These are phyloP conservation scores for Dynastes tityus DNA, from an alignment of 2,888 invertebrate species.

Conservation along the genomic window DNA sequence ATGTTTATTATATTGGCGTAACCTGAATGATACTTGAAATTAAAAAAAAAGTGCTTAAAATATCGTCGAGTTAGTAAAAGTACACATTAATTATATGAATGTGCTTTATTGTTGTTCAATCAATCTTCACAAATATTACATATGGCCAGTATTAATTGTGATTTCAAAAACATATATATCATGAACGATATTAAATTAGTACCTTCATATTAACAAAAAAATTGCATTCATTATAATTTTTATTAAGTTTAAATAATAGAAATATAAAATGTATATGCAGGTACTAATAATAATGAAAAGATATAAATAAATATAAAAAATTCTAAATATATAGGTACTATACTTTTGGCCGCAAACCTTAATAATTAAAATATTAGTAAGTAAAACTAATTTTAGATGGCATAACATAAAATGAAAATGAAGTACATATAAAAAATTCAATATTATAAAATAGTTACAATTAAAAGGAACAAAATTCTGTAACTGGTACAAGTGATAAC, in stretches of 20 bases:
- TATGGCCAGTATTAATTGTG: neutral
- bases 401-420: neutral
- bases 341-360: slow-evolving; percentile 8
- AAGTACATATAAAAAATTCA: too few relatives aligned
- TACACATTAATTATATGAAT: neutral
- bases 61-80: too few relatives aligned
- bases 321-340: neutral
- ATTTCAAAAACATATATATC: neutral
- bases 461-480: too few relatives aligned
- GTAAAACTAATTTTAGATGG: neutral
- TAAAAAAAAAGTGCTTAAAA: too few relatives aligned
- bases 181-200: neutral
- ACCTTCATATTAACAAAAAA: neutral
- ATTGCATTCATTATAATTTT: neutral
- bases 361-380: neutral
- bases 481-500: too few relatives aligned
- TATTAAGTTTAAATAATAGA: slow-evolving; percentile 1
- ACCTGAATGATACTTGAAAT: too few relatives aligned
- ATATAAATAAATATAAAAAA: neutral
- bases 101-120: neutral
- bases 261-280: slow-evolving; percentile 8
- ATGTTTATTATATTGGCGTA: too few relatives aligned
- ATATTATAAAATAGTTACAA: too few relatives aligned
- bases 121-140: neutral
- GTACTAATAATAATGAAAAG: neutral